Evolutionary conservation across 2,113 vertebrate genomes (phyloP).

Genomic region (Scortum barcoo): DNA sequence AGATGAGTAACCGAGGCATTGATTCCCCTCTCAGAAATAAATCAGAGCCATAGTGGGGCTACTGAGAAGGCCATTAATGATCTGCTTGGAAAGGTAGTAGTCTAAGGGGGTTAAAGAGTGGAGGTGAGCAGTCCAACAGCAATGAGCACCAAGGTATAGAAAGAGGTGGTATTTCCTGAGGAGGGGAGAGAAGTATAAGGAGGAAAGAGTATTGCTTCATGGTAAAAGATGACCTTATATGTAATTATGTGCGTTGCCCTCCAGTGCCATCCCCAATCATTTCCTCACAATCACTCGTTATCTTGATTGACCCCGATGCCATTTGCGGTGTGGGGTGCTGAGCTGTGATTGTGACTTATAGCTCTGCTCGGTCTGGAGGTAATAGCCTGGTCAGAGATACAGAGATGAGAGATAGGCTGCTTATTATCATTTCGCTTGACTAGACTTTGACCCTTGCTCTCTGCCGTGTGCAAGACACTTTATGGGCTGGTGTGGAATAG

Average conservation of each 20-base stretch:
- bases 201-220: not conserved
- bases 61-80: constrained; percentile 68
- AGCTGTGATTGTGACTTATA: constrained; percentile 43
- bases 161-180: not conserved
- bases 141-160: not conserved
- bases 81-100: constrained; percentile 31
- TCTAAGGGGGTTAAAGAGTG: constrained; percentile 35
- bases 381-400: constrained; percentile 45
- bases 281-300: constrained; percentile 24
- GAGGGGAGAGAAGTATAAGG: no score
- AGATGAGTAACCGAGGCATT: constrained; percentile 65
- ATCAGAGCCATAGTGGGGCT: constrained; percentile 52
- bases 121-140: not conserved
- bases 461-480: constrained; percentile 13
- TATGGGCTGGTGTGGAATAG: not conserved
- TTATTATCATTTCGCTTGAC: constrained; percentile 55
- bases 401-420: constrained; percentile 46
- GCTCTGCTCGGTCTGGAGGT: constrained; percentile 18
- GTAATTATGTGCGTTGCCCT: not conserved
- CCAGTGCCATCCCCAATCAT: constrained; percentile 14
- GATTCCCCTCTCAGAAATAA: constrained; percentile 64
- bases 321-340: constrained; percentile 23
- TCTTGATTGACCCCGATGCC: constrained; percentile 44
- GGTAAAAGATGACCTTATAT: not conserved
- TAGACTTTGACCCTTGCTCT: constrained; percentile 73